Evolutionary conservation across 2,113 vertebrate genomes (phyloP), one percentile per base, ranked within the genome.

Genomic region (Coreoperca whiteheadi): DNA sequence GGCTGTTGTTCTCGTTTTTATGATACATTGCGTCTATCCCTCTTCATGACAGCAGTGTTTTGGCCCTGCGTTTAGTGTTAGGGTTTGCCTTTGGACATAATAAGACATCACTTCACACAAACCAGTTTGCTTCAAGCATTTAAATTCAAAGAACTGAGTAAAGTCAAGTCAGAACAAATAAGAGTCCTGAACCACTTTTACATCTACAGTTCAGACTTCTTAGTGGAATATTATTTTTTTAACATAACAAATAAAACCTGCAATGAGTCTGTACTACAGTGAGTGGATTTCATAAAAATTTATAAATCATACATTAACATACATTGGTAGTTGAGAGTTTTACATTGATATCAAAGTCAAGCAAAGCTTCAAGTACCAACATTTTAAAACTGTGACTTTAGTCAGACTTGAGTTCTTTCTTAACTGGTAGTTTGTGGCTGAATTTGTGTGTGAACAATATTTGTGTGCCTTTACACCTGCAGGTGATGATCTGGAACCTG

Each of bases 401-500:
- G 32, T 4, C 32, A 34, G 32, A 34, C 32, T 34, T 60, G 15
- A 21, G 23, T 10, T 56, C 4, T 25, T 56, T 25, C n/a, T 12
- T 25, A 14, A 14, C 20, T n/a, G 30, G 8, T 51, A 2, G 32
- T 34, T 34, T 34, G 6, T 34, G 11, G 34, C 18, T 48, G 8
- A 4, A 34, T 67, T 10, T 56, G 5, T 23, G 7, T 53, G 21
- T 41, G 63, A 41, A 51, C 16, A 43, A 1, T 18, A 6, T 18
- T 8, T 72, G n/a, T 77, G 28, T 69, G n/a, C 21, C 1, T 48
- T 23, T 41, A n/a, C 23, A 20, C 34, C 15, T 78, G 0, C 93
- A 98, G 97, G 90, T 99, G 81, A 98, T 99, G 97, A 94, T 98
- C 92, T 98, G 97, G 97, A 98, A 97, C 87, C 95, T 98, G 83